phyloP scores from a whole-genome alignment of 53 echinoderm and acorn worm genomes.

The Mesocentrotus franciscanus region DNA sequence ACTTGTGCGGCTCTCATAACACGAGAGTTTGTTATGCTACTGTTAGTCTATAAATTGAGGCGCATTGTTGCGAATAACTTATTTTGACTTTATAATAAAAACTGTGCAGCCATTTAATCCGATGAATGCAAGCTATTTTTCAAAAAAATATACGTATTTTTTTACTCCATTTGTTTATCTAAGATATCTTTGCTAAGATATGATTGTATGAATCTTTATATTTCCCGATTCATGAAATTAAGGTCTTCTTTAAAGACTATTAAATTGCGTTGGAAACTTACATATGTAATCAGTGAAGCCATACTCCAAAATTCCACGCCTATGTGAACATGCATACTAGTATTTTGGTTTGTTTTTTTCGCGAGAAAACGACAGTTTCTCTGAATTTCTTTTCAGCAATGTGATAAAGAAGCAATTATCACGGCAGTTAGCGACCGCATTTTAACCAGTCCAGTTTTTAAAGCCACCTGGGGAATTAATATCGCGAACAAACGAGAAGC shows the following conservation, averaged over 20 bases:
- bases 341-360: background rate
- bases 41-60: background rate
- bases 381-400: background rate
- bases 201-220: background rate
- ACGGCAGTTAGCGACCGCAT: background rate
- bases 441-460: background rate
- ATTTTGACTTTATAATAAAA: background rate
- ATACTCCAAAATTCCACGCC: background rate
- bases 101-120: background rate
- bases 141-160: background rate
- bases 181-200: background rate
- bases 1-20: background rate
- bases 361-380: background rate
- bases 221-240: background rate
- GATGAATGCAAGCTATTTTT: background rate
- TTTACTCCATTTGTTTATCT: background rate
- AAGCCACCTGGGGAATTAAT: background rate
- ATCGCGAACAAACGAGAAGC: slow-evolving; percentile 2
- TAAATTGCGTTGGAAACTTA: background rate
- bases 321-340: background rate
- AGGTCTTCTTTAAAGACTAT: background rate
- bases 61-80: background rate
- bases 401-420: slow-evolving; percentile 27
- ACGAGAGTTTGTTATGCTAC: slow-evolving; percentile 19
- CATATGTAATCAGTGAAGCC: background rate